Evolutionary conservation across 2,888 invertebrate species (phyloP).

Genomic region (Nephrotoma guestfalica): DNA sequence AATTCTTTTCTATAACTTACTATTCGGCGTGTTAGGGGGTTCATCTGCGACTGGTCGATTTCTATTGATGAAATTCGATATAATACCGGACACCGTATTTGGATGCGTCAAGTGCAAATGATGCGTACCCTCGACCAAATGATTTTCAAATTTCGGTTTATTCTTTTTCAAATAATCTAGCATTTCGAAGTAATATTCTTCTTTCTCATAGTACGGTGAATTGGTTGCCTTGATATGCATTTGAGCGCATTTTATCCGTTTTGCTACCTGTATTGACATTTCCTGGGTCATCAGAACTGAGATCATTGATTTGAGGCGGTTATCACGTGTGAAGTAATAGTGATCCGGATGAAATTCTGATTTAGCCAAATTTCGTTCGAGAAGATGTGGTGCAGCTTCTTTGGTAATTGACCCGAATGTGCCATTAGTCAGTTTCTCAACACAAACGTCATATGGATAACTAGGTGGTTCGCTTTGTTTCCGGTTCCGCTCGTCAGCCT

Average conservation of each 20-base stretch:
- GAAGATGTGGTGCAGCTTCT: conserved; percentile 39
- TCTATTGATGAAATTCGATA: conserved; percentile 40
- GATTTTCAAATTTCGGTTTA: conserved; percentile 40
- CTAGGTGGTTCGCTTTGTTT: conserved; percentile 40
- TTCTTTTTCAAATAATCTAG: conserved; percentile 32
- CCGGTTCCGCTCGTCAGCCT: conserved; percentile 30
- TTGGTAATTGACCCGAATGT: conserved; percentile 41
- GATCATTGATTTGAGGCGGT: conserved; percentile 36
- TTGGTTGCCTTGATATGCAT: conserved; percentile 45
- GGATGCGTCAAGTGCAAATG: conserved; percentile 62
- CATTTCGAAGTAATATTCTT: conserved; percentile 40
- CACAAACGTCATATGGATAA: conserved; percentile 46
- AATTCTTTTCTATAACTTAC: background rate
- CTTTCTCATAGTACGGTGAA: conserved; percentile 38
- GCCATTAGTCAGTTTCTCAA: conserved; percentile 39
- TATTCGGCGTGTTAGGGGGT: background rate
- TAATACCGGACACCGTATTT: conserved; percentile 38
- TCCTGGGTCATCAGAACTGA: conserved; percentile 20
- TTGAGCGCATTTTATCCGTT: conserved; percentile 44
- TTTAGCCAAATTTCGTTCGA: conserved; percentile 41
- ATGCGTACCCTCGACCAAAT: conserved; percentile 53
- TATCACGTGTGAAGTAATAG: conserved; percentile 45
- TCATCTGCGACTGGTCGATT: background rate
- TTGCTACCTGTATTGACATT: conserved; percentile 39
- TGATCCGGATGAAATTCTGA: conserved; percentile 42